Percentiles rank a stretch among this genome's conserved stretches.
These are phyloP conservation scores for Drosophila sproati DNA, from an alignment of 1,140 invertebrate genomes.

Conservation along the genomic window DNA sequence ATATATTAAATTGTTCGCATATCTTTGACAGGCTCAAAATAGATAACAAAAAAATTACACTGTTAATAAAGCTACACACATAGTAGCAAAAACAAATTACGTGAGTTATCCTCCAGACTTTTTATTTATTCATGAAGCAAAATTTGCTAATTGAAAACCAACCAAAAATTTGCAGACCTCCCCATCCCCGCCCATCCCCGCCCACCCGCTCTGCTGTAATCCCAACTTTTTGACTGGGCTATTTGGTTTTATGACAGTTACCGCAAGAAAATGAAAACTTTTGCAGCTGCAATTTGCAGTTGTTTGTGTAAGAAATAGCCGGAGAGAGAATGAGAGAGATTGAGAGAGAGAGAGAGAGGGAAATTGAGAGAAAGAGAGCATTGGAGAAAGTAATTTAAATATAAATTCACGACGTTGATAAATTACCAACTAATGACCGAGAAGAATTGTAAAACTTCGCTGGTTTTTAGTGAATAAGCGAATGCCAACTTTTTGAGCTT, in stretches of 20 bases:
- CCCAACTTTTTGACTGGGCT: constrained; percentile 31
- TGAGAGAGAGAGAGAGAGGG: not conserved
- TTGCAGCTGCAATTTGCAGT: constrained; percentile 69
- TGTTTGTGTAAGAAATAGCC: constrained; percentile 1
- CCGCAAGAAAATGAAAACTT: constrained; percentile 55
- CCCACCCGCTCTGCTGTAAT: not conserved
- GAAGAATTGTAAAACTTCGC: constrained; percentile 73
- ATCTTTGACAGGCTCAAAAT: not conserved
- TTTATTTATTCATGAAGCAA: constrained; percentile 48
- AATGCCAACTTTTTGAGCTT: constrained; percentile 56
- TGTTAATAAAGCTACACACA: not conserved
- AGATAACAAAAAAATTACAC: constrained; percentile 8
- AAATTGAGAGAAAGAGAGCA: not conserved
- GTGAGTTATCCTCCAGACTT: constrained; percentile 13
- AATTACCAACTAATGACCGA: constrained; percentile 77
- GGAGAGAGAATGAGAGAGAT: not conserved
- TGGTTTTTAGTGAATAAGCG: constrained; percentile 68
- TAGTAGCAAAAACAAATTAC: constrained; percentile 7
- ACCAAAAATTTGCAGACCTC: constrained; percentile 45
- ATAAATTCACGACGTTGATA: constrained; percentile 80
- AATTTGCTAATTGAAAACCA: constrained; percentile 45
- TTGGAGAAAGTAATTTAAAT: constrained; percentile 32
- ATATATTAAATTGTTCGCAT: not conserved
- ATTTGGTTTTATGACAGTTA: constrained; percentile 66
- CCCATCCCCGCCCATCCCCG: not conserved